Base-by-base conservation (phyloP, 2,113 vertebrate genomes). In the Tringa solitaria region DNA sequence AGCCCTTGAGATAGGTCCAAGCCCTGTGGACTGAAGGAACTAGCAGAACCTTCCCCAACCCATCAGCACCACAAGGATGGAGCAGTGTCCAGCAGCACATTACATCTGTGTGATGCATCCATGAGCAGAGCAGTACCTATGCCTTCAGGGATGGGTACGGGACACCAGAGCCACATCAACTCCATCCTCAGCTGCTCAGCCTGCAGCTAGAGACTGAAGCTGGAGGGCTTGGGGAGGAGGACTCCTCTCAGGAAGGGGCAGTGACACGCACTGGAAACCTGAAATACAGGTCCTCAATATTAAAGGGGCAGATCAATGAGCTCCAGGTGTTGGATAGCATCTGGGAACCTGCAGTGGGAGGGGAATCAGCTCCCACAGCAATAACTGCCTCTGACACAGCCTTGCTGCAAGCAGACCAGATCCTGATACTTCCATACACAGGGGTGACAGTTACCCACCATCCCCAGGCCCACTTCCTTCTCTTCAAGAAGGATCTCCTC, bases 121-220 rank as follows among this genome's bases (percentile, higher is more conserved):
- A 0, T 13, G 5, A 35, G 6, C 51, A 22, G 70, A 39, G 16
- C 2, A 0, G 39, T 6, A 13, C 9, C 0, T 3, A 10, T 1
- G 33, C 41, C 32, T 69, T 23, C 61, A 57, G 61, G 68, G 30
- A 7, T 41, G 43, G 35, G n/a, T 7, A 14, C 7, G 24, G 39
- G 26, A 27, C 22, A 51, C 8, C 13, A 30, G 68, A 48, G 24
- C 32, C n/a, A 41, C 73, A 45, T 15, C 68, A 48, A 4, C 19
- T 33, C 57, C 21, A 15, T 69, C 43, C 61, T 84, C 46, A 37
- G 24, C 21, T 37, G 30, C 63, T 72, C 51, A 39, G 39, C 27
- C 41, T 14, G 5, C 39, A 72, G 16, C 46, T 19, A 39, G 46
- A 75, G 12, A 14, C 9, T 30, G 46, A 32, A 59, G 39, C 1